These are phyloP conservation scores for Parapsyche elsis DNA, from an alignment of 1,140 invertebrate genomes.

Conservation along the genomic window DNA sequence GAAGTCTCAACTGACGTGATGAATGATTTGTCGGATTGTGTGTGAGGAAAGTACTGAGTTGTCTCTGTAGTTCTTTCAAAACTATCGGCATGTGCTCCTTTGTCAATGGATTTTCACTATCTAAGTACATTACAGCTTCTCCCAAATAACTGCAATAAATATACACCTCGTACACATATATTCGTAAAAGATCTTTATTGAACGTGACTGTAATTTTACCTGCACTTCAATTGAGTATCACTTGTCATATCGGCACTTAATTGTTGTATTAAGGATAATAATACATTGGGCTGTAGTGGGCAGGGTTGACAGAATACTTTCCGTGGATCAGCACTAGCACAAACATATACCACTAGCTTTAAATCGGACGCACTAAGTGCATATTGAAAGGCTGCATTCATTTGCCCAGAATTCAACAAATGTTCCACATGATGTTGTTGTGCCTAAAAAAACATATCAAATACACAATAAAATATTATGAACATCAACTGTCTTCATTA, in stretches of 20 bases:
- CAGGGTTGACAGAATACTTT: slow-evolving; percentile 80
- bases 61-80: slow-evolving; percentile 78
- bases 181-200: slow-evolving; percentile 27
- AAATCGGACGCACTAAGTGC: slow-evolving; percentile 90
- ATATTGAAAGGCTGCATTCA: slow-evolving; percentile 89
- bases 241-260: slow-evolving; percentile 86
- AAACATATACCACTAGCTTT: slow-evolving; percentile 83
- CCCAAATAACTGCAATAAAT: slow-evolving; percentile 80
- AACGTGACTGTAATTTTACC: slow-evolving; percentile 68
- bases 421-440: slow-evolving; percentile 78
- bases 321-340: slow-evolving; percentile 81
- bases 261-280: slow-evolving; percentile 93
- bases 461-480: slow-evolving; percentile 37
- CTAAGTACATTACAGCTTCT: slow-evolving; percentile 87
- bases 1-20: slow-evolving; percentile 77
- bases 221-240: slow-evolving; percentile 89
- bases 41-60: slow-evolving; percentile 77
- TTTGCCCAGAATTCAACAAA: slow-evolving; percentile 78
- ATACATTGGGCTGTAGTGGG: slow-evolving; percentile 83
- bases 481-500: slow-evolving; percentile 22
- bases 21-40: slow-evolving; percentile 77
- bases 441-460: slow-evolving; percentile 59
- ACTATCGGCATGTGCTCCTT: slow-evolving; percentile 86
- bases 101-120: slow-evolving; percentile 80
- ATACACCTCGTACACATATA: background rate